Conservation (phyloP, 1,140 invertebrate species). For the Hycleus phaleratus region DNA sequence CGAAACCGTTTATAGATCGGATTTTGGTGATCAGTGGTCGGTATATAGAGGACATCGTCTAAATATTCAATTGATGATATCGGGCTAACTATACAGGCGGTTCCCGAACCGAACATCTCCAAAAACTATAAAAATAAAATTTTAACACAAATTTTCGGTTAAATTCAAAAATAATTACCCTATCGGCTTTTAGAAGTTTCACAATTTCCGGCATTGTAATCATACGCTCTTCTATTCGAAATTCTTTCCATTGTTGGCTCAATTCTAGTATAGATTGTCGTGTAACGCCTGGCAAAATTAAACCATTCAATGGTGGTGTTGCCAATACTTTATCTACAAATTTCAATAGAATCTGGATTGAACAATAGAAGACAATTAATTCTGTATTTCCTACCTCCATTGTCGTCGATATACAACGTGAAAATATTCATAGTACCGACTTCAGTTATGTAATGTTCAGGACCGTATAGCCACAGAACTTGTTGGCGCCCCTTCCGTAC, state of each 20-base stretch:
- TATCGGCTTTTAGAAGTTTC: slow-evolving; percentile 65
- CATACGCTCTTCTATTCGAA: slow-evolving; percentile 72
- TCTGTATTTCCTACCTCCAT: slow-evolving; percentile 65
- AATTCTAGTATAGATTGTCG: slow-evolving; percentile 81
- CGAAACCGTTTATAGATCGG: slow-evolving; percentile 62
- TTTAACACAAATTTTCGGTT: neutral
- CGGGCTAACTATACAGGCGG: slow-evolving; percentile 87
- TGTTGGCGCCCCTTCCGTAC: slow-evolving; percentile 79
- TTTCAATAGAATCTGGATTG: neutral
- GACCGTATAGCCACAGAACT: slow-evolving; percentile 94
- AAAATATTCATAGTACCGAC: slow-evolving; percentile 99
- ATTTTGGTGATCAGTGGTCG: slow-evolving; percentile 63
- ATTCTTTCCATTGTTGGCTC: slow-evolving; percentile 75
- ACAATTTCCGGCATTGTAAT: slow-evolving; percentile 84
- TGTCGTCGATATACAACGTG: slow-evolving; percentile 76
- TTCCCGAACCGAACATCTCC: slow-evolving; percentile 92
- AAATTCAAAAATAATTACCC: slow-evolving; percentile 55
- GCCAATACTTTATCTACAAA: slow-evolving; percentile 79
- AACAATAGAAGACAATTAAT: neutral
- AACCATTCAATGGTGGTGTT: slow-evolving; percentile 85
- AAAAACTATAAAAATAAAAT: slow-evolving; percentile 57
- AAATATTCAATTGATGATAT: slow-evolving; percentile 72
- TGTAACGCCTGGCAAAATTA: slow-evolving; percentile 91
- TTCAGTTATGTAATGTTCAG: slow-evolving; percentile 92
- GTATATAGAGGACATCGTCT: slow-evolving; percentile 57